Evolutionary conservation across 2,797 vertebrate species (phyloP), one percentile per base, ranked within the genome.

Genomic region (Anolis apletophallus): DNA sequence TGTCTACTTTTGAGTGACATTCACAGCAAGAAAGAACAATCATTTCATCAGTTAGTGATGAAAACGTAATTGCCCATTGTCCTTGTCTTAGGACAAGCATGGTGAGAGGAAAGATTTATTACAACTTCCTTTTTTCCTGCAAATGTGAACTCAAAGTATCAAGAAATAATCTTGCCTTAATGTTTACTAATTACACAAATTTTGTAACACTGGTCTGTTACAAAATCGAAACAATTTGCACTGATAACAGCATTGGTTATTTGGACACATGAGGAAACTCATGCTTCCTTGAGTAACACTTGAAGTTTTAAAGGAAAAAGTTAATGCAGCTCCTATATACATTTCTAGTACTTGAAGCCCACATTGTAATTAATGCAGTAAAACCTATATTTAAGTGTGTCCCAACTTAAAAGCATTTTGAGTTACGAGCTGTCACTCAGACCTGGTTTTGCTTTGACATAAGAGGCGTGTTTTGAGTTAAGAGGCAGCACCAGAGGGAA

Each of bases 81-180:
- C 0, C 59, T 89, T 79, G 29, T 17, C 32, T 46, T 68, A 71
- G 52, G 55, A 82, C 68, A 79, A 26, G 74, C 57, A 72, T 50
- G 67, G 80, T 77, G 79, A 69, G 36, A 74, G 81, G 14, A 1
- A 81, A 88, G 85, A 46, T 6, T 12, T 0, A 12, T 78, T 55
- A 80, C 81, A 74, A 7, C 0, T 0, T 23, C 0, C 0, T 23
- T 17, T 82, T 82, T 50, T 79, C 7, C 46, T 5, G 78, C 13
- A 59, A 36, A 79, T n/a, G 69, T 80, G 89, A 67, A 85, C 13
- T 50, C 74, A 85, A 0, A 12, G 7, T 61, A 64, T 36, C 3
- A 90, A 36, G 80, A 86, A 40, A 71, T 82, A 26, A 91, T 91
- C 9, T 0, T 88, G 54, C 14, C 82, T 85, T 75, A 88, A 73